phyloP scores from a whole-genome alignment of 2,797 vertebrate species.

The Falco novaeseelandiae region DNA sequence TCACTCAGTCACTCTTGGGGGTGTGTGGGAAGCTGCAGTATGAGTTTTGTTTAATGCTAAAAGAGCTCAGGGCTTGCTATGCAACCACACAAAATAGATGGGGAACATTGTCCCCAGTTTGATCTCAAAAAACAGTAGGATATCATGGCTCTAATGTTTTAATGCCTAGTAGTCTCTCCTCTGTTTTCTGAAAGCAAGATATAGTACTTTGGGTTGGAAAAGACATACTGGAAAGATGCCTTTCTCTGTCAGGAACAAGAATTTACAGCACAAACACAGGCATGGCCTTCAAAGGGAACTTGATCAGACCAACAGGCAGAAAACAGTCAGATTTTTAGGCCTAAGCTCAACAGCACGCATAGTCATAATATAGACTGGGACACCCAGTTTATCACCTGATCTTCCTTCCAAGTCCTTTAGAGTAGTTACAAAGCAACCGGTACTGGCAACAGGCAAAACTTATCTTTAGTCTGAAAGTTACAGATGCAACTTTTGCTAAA shows the following conservation, averaged over 20 bases:
- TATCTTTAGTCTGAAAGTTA: not conserved
- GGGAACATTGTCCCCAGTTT: not conserved
- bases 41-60: not conserved
- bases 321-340: not conserved
- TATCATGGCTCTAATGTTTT: not conserved
- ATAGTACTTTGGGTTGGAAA: not conserved
- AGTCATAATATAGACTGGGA: fast-evolving
- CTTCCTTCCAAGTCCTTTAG: not conserved
- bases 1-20: too few relatives aligned
- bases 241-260: not conserved
- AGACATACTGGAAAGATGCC: not conserved
- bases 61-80: not conserved
- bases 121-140: not conserved
- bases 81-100: not conserved
- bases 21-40: not conserved
- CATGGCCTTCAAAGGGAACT: not conserved
- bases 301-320: not conserved
- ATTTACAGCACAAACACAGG: not conserved
- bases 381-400: not conserved
- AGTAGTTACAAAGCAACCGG: not conserved
- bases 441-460: not conserved
- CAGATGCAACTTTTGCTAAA: not conserved
- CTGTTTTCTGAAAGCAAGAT: not conserved
- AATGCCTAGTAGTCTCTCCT: not conserved
- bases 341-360: not conserved